These are phyloP conservation scores for Phylloscopus whistleri DNA, from an alignment of 2,113 vertebrate species.

Conservation along the genomic window DNA sequence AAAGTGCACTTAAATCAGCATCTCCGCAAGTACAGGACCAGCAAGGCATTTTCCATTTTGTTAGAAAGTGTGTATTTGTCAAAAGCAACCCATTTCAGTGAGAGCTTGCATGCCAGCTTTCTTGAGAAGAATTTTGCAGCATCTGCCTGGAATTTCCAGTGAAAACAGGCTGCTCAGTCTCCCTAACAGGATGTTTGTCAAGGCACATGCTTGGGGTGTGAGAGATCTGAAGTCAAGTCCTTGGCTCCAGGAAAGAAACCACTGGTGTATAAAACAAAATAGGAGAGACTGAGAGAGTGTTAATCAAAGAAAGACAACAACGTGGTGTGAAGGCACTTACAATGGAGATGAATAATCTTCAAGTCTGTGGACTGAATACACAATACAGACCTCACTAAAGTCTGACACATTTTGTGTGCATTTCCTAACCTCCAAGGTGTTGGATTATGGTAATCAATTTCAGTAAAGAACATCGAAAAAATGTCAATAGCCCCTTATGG, in stretches of 20 bases:
- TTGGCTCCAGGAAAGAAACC: not conserved
- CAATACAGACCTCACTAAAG: not conserved
- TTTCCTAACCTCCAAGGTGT: not conserved
- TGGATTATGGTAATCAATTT: not conserved
- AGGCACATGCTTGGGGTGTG: not conserved
- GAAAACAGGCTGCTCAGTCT: slow-evolving; percentile 8
- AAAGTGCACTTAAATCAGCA: not conserved
- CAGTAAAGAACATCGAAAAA: not conserved
- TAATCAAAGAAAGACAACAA: not conserved
- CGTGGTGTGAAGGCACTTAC: not conserved
- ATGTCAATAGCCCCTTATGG: not conserved
- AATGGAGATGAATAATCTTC: not conserved
- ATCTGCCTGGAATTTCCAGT: not conserved
- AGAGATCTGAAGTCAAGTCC: not conserved
- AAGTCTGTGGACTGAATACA: not conserved
- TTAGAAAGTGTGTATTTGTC: slow-evolving; percentile 29
- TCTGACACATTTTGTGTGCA: not conserved
- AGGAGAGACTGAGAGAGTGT: not conserved
- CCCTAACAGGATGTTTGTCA: not conserved
- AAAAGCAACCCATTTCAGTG: not conserved
- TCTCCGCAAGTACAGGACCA: not conserved
- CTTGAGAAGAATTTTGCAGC: not conserved
- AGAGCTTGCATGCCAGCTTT: not conserved
- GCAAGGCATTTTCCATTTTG: slow-evolving; percentile 38
- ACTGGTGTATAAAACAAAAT: not conserved